Percentiles rank a stretch among this genome's conserved stretches.
phyloP scores from a whole-genome alignment of 2,888 invertebrate species.

The Linyphia triangularis region DNA sequence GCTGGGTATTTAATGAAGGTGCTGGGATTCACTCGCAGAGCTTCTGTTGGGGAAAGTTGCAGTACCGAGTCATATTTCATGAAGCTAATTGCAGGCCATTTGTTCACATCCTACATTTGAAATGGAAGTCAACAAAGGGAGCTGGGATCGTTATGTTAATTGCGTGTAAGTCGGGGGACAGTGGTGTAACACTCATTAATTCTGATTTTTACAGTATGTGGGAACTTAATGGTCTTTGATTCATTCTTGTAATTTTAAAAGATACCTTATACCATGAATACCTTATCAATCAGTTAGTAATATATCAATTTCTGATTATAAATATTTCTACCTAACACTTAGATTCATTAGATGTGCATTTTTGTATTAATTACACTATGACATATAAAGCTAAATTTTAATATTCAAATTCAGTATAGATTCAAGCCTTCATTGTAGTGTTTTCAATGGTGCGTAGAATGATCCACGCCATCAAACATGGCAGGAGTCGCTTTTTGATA shows the following conservation, averaged over 20 bases:
- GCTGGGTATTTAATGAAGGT: neutral
- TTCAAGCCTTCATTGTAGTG: no score
- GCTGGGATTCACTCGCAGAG: neutral
- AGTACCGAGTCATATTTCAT: slow-evolving; percentile 32
- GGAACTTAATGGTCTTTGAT: neutral
- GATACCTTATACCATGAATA: no score
- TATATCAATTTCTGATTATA: no score
- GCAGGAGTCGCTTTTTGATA: no score
- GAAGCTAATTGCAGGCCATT: slow-evolving; percentile 36
- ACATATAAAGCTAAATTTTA: no score
- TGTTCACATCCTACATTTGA: slow-evolving; percentile 16
- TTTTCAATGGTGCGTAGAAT: no score
- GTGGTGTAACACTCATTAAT: slow-evolving; percentile 21
- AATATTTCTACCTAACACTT: no score
- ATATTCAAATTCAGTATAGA: no score
- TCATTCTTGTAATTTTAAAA: neutral
- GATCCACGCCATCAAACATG: no score
- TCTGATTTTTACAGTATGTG: neutral
- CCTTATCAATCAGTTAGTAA: no score
- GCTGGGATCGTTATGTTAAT: slow-evolving; percentile 19
- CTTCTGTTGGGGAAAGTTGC: neutral
- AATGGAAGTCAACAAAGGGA: slow-evolving; percentile 43
- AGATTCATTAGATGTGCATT: no score
- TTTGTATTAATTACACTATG: no score
- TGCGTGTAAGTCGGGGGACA: neutral